A percentile compares a stretch with the other conserved stretches of the same genome.
Conservation (phyloP, 2,888 invertebrate species). For the Melipona beecheii region DNA sequence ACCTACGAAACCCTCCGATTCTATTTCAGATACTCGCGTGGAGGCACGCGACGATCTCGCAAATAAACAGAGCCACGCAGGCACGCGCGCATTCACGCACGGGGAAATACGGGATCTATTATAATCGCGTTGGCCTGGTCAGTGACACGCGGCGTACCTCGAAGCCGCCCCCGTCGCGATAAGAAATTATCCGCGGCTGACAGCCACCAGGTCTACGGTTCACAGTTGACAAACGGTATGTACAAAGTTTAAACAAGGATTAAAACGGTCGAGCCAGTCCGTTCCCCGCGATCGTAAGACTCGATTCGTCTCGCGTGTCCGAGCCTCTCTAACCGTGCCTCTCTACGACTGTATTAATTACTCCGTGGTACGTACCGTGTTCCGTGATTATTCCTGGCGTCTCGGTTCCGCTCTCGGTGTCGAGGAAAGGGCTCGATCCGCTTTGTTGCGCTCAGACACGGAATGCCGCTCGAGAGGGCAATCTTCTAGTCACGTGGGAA, state of each 20-base stretch:
- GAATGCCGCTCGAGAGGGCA: background rate
- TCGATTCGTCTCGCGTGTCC: slow-evolving; percentile 31
- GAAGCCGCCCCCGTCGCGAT: slow-evolving; percentile 40
- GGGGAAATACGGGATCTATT: slow-evolving; percentile 61
- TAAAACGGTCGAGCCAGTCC: slow-evolving; percentile 7
- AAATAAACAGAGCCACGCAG: slow-evolving; percentile 57
- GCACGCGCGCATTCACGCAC: slow-evolving; percentile 44
- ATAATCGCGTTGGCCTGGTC: slow-evolving; percentile 69
- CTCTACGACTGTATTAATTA: slow-evolving; percentile 34
- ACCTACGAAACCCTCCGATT: slow-evolving; percentile 4
- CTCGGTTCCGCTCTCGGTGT: background rate
- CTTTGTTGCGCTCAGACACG: background rate
- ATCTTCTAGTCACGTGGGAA: background rate
- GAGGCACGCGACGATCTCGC: slow-evolving; percentile 61
- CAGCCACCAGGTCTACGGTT: background rate
- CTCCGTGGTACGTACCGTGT: slow-evolving; percentile 18
- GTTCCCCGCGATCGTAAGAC: slow-evolving; percentile 22
- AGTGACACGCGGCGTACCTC: slow-evolving; percentile 67
- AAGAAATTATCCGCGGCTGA: slow-evolving; percentile 40
- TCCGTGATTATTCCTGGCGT: slow-evolving; percentile 22
- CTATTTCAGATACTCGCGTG: slow-evolving; percentile 21
- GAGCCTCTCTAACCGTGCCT: background rate
- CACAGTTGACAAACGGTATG: slow-evolving; percentile 28
- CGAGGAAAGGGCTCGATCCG: slow-evolving; percentile 4
- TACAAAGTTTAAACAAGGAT: slow-evolving; percentile 25